A percentile compares a stretch with the other conserved stretches of the same genome.
These are phyloP conservation scores for Amaurobius ferox DNA, from an alignment of 2,888 invertebrate species.

Conservation along the genomic window DNA sequence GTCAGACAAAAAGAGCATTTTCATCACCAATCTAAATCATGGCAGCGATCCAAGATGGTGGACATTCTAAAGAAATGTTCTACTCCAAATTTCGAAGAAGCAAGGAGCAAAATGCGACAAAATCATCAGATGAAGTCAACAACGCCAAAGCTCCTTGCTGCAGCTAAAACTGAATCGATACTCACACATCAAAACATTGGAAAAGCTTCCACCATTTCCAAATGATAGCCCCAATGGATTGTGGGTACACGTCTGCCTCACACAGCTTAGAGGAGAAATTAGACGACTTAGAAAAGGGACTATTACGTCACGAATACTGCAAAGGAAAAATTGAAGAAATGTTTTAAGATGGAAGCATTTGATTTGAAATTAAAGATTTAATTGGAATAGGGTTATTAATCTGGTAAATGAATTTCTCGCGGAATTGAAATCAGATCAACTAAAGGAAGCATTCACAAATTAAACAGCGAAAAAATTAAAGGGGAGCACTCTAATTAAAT, in stretches of 20 bases:
- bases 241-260: constrained; percentile 40
- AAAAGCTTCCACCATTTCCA: constrained; percentile 56
- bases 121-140: constrained; percentile 27
- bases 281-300: constrained; percentile 27
- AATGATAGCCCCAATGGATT: constrained; percentile 62
- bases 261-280: constrained; percentile 35
- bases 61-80: constrained; percentile 1
- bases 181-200: constrained; percentile 69
- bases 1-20: too few species aligned
- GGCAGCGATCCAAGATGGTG: neutral
- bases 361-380: neutral
- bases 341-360: neutral
- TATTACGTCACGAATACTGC: constrained; percentile 20
- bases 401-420: neutral
- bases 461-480: too few species aligned
- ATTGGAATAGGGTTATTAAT: neutral
- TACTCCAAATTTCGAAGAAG: neutral
- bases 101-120: constrained; percentile 13
- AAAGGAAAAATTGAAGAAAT: constrained; percentile 13
- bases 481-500: too few species aligned
- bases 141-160: constrained; percentile 32
- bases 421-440: too few species aligned
- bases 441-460: too few species aligned
- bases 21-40: neutral
- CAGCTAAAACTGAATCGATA: constrained; percentile 69